Conservation (phyloP, 2,113 vertebrate species). For the Acinonyx jubatus region DNA sequence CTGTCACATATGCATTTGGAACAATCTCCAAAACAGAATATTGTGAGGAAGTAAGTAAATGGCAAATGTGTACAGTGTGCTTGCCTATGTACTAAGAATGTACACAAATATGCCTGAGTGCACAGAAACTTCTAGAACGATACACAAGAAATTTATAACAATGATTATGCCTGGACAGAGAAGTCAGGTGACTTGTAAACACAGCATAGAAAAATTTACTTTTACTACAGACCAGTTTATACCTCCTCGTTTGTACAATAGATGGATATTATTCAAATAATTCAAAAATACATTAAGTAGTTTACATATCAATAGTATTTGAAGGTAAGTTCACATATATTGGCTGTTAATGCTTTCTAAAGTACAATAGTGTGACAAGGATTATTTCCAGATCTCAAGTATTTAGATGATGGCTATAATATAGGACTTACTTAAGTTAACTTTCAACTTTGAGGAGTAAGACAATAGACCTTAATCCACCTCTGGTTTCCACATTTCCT, state of each 20-base stretch:
- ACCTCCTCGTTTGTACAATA: background rate
- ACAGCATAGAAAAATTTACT: background rate
- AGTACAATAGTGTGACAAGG: background rate
- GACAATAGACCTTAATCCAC: background rate
- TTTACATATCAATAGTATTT: background rate
- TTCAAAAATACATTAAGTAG: background rate
- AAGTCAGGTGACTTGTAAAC: background rate
- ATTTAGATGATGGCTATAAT: background rate
- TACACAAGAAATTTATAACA: background rate
- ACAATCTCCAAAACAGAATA: background rate
- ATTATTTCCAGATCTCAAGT: background rate
- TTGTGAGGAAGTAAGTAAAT: background rate
- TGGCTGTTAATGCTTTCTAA: background rate
- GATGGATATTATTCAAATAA: background rate
- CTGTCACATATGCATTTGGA: no score
- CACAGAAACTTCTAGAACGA: background rate
- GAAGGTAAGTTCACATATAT: background rate
- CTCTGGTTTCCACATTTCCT: background rate
- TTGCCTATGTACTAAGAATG: background rate
- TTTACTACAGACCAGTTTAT: background rate
- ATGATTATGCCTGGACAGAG: background rate
- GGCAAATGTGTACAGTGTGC: no score
- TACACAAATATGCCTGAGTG: background rate
- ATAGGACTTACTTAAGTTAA: background rate
- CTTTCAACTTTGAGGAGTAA: background rate